A percentile compares a stretch with the other conserved stretches of the same genome.
These are phyloP conservation scores for Neodiprion fabricii DNA, from an alignment of 1,140 invertebrate species.

Conservation along the genomic window DNA sequence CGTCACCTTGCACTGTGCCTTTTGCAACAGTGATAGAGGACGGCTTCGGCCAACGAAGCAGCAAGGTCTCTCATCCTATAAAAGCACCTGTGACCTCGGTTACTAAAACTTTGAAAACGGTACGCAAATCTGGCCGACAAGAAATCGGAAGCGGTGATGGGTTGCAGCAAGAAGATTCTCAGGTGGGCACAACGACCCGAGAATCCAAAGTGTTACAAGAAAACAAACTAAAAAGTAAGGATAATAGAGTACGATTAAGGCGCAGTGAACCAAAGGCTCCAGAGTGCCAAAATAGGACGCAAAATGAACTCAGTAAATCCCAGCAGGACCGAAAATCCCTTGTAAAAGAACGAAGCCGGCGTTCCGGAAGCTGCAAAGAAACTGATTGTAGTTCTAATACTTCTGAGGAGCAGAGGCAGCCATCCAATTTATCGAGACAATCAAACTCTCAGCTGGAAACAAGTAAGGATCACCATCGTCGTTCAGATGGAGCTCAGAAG, in stretches of 20 bases:
- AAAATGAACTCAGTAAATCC: too few relatives aligned
- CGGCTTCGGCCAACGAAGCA: not conserved
- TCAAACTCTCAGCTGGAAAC: conserved; percentile 26
- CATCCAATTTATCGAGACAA: conserved; percentile 36
- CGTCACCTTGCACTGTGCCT: not conserved
- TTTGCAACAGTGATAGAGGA: not conserved
- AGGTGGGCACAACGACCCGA: conserved; percentile 24
- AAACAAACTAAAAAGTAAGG: conserved; percentile 15
- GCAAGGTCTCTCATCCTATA: conserved; percentile 23
- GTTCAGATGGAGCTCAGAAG: conserved; percentile 25
- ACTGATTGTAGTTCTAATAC: conserved; percentile 39
- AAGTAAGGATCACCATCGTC: conserved; percentile 24
- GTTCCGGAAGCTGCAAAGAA: conserved; percentile 37
- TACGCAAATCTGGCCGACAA: conserved; percentile 34
- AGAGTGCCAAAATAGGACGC: too few relatives aligned
- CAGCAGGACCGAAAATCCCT: not conserved
- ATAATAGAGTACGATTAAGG: not conserved
- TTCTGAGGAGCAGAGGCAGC: conserved; percentile 52
- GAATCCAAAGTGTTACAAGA: conserved; percentile 23
- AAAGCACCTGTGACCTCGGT: conserved; percentile 37
- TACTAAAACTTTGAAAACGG: conserved; percentile 2
- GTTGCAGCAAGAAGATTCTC: conserved; percentile 24
- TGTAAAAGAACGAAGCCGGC: conserved; percentile 28
- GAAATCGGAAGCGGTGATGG: not conserved
- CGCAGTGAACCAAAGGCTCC: not conserved